These are phyloP conservation scores for Syngnathus rostellatus DNA, from an alignment of 2,797 vertebrate species.

Conservation along the genomic window DNA sequence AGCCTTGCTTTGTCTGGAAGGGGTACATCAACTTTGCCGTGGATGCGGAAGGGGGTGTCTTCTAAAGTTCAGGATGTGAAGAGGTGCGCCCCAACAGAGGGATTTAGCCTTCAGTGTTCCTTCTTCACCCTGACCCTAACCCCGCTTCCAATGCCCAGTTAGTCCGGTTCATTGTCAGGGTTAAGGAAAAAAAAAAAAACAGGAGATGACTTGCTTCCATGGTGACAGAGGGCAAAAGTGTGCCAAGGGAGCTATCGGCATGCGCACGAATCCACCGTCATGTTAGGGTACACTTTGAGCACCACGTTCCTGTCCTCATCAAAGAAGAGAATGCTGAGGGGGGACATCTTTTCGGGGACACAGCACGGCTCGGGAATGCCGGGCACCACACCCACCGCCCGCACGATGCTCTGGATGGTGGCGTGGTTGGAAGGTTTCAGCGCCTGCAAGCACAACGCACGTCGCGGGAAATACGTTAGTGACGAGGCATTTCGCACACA, in stretches of 20 bases:
- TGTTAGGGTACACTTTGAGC: slow-evolving; percentile 95
- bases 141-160: neutral
- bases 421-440: slow-evolving; percentile 95
- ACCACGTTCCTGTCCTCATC: slow-evolving; percentile 95
- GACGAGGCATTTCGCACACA: neutral
- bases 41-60: neutral
- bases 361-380: slow-evolving; percentile 95
- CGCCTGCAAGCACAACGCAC: slow-evolving; percentile 59
- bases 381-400: slow-evolving; percentile 85
- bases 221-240: neutral
- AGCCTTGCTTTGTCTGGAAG: neutral
- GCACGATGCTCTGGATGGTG: slow-evolving; percentile 96
- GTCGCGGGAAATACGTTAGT: neutral
- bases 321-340: slow-evolving; percentile 92
- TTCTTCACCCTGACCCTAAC: neutral
- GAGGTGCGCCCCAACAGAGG: neutral
- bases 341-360: slow-evolving; percentile 93
- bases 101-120: neutral
- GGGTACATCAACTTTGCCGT: neutral
- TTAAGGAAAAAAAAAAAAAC: neutral
- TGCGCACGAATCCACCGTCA: slow-evolving; percentile 93
- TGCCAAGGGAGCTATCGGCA: slow-evolving; percentile 76
- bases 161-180: neutral
- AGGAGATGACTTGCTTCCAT: neutral
- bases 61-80: neutral